Evolutionary conservation across 2,113 vertebrate species (phyloP).

Genomic region (Halcyon malimbica): DNA sequence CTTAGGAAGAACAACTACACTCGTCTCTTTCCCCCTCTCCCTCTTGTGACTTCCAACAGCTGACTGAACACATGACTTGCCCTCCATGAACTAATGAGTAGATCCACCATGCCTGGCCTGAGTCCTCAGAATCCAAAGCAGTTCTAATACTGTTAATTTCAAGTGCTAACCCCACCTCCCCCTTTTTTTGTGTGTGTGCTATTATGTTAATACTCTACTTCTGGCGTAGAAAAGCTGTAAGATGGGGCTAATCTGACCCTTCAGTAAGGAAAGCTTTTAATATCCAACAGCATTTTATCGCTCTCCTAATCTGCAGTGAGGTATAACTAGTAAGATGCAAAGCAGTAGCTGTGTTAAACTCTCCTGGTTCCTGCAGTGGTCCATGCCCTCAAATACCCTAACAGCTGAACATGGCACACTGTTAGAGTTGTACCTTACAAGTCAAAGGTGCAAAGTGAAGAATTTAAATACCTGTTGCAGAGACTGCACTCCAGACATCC

Average conservation of each 20-base stretch:
- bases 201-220: neutral
- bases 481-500: neutral
- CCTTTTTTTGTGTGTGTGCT: neutral
- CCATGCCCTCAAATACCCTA: neutral
- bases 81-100: slow-evolving; percentile 62
- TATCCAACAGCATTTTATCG: neutral
- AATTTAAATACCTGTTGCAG: neutral
- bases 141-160: slow-evolving; percentile 8
- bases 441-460: neutral
- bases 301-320: neutral
- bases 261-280: neutral
- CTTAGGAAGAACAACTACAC: slow-evolving; percentile 67
- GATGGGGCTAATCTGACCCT: neutral
- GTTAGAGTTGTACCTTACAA: neutral
- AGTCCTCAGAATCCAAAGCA: slow-evolving; percentile 12
- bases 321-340: neutral
- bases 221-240: neutral
- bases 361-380: neutral
- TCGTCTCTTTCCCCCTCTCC: slow-evolving; percentile 14
- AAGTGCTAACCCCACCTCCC: neutral
- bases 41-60: slow-evolving; percentile 78
- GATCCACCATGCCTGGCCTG: slow-evolving; percentile 17
- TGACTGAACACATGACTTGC: slow-evolving; percentile 75
- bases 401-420: neutral
- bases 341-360: neutral